Percentiles rank a stretch among this genome's conserved stretches.
Evolutionary conservation across 1,140 invertebrate genomes (phyloP).

Genomic region (Latrodectus geometricus): DNA sequence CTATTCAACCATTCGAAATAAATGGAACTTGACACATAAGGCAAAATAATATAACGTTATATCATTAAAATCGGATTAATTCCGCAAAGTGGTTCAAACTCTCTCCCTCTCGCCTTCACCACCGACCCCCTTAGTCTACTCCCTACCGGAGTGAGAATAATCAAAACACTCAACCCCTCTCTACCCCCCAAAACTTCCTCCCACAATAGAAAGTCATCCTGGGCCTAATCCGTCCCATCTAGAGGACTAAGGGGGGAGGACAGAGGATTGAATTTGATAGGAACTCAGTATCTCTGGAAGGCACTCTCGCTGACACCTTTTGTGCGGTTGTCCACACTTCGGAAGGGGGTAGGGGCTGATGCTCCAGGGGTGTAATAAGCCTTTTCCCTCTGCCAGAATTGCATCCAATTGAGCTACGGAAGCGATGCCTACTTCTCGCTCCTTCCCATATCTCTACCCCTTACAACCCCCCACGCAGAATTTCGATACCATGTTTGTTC

Average conservation of each 20-base stretch:
- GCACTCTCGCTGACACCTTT: constrained; percentile 53
- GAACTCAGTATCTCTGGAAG: constrained; percentile 25
- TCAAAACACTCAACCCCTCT: constrained; percentile 20
- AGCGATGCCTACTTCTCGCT: not conserved
- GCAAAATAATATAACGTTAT: constrained; percentile 17
- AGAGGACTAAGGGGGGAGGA: not conserved
- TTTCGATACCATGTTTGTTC: constrained; percentile 39
- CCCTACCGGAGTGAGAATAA: constrained; percentile 14
- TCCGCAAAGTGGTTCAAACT: constrained; percentile 30
- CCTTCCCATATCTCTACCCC: not conserved
- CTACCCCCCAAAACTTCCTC: no score
- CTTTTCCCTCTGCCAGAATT: constrained; percentile 32
- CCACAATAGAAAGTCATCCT: constrained; percentile 54
- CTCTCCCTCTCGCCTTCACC: not conserved
- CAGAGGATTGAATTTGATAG: constrained; percentile 45
- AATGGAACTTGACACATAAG: not conserved
- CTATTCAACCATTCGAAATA: not conserved
- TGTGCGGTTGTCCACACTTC: constrained; percentile 58
- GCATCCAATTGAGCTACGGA: constrained; percentile 3
- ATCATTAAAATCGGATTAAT: constrained; percentile 61
- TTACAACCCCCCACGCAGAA: not conserved
- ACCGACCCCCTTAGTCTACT: not conserved
- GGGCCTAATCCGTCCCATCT: constrained; percentile 49
- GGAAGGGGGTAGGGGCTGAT: not conserved
- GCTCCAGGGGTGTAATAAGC: constrained; percentile 40